phyloP scores from a whole-genome alignment of 2,113 vertebrate species.

The Rhinogobius similis region DNA sequence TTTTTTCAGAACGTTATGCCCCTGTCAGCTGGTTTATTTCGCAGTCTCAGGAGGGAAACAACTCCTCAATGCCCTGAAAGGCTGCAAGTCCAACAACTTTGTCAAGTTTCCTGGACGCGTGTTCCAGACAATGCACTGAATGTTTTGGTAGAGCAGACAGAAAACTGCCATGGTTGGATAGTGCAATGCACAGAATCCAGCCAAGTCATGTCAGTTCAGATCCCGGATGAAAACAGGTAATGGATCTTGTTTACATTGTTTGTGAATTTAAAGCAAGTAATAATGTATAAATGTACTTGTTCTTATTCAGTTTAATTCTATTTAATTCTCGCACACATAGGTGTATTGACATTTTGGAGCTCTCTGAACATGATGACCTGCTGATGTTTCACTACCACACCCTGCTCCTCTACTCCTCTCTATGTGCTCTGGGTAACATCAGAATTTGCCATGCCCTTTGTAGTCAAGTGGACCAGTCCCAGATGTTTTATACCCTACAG shows the following conservation, averaged over 20 bases:
- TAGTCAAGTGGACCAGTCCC: constrained; percentile 91
- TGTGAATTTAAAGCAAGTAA: not conserved
- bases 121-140: constrained; percentile 84
- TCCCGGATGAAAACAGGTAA: constrained; percentile 93
- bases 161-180: constrained; percentile 88
- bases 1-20: constrained; percentile 87
- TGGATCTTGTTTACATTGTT: constrained; percentile 1
- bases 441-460: constrained; percentile 90
- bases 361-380: constrained; percentile 87
- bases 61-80: constrained; percentile 89
- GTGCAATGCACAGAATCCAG: constrained; percentile 84
- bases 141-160: constrained; percentile 81
- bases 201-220: constrained; percentile 90
- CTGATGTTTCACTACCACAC: constrained; percentile 89
- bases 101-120: constrained; percentile 85
- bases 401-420: constrained; percentile 88
- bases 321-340: constrained; percentile 57
- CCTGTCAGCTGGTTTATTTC: constrained; percentile 89
- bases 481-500: constrained; percentile 89
- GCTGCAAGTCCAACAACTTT: constrained; percentile 87
- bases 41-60: constrained; percentile 85
- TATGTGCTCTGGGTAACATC: constrained; percentile 90
- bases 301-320: not conserved
- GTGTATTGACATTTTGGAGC: constrained; percentile 90
- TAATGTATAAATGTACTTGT: not conserved